phyloP scores from a whole-genome alignment of 2,888 invertebrate species.

The Temnothorax rugatulus region DNA sequence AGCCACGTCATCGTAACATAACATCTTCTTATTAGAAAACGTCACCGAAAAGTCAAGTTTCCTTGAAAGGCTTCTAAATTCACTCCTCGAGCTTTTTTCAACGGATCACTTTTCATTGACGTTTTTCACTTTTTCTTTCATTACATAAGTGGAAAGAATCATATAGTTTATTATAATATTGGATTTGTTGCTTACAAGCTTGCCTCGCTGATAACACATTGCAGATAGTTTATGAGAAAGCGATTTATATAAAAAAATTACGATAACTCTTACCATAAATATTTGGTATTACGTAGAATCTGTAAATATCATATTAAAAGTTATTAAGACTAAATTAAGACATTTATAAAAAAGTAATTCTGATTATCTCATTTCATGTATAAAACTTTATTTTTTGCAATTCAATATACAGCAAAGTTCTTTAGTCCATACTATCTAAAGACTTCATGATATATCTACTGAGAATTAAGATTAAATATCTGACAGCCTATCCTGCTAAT shows the following conservation, averaged over 20 bases:
- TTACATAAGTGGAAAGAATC: neutral
- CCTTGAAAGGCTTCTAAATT: slow-evolving; percentile 25
- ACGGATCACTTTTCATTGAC: neutral
- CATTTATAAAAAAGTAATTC: neutral
- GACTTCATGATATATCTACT: neutral
- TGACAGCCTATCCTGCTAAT: neutral
- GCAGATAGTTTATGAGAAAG: neutral
- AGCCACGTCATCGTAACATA: slow-evolving; percentile 2
- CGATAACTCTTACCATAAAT: neutral
- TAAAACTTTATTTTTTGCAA: neutral
- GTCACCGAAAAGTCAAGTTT: neutral
- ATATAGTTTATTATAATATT: neutral
- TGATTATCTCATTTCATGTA: neutral
- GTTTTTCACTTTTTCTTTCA: neutral
- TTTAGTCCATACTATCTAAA: neutral
- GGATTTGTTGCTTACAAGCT: neutral
- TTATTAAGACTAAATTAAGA: neutral
- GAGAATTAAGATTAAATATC: neutral
- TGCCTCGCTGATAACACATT: neutral
- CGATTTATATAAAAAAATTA: neutral
- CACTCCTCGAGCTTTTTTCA: neutral
- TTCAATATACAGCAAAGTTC: neutral
- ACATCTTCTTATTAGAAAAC: slow-evolving; percentile 36
- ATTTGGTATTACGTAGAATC: neutral
- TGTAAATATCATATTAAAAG: neutral